These are phyloP conservation scores for Sorex fumeus DNA, from an alignment of 2,113 vertebrate genomes.

Conservation along the genomic window DNA sequence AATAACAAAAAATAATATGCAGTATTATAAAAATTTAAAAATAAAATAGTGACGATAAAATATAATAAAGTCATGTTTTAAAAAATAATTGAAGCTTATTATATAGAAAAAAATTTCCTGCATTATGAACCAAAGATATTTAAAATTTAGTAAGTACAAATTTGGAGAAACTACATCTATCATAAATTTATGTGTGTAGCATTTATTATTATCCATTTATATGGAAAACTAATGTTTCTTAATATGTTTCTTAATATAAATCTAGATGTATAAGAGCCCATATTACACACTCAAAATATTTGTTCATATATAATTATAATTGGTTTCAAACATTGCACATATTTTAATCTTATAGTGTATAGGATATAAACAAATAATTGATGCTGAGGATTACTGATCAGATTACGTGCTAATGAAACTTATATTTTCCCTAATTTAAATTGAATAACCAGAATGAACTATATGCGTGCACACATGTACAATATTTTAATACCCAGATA, in stretches of 20 bases:
- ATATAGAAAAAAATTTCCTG: not conserved
- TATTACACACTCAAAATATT: conserved; percentile 8
- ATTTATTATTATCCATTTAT: too few relatives aligned
- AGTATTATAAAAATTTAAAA: too few relatives aligned
- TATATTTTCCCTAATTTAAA: not conserved
- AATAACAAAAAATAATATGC: conserved; percentile 1
- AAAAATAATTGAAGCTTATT: not conserved
- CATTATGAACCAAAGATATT: not conserved
- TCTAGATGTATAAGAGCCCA: not conserved
- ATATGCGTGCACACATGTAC: not conserved
- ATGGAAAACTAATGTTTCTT: too few relatives aligned
- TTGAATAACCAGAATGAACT: not conserved
- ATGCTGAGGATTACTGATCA: not conserved
- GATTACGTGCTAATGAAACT: not conserved
- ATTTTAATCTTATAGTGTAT: not conserved
- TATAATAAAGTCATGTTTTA: too few relatives aligned
- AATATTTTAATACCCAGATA: not conserved
- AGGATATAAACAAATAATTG: not conserved
- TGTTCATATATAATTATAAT: not conserved
- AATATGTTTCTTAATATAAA: not conserved
- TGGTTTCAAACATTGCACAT: not conserved
- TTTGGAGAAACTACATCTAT: not conserved
- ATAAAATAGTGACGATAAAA: too few relatives aligned
- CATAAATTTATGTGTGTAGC: not conserved
- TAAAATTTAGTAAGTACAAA: not conserved